Evolutionary conservation across 2,113 vertebrate genomes (phyloP).

Genomic region (Crotophaga sulcirostris): DNA sequence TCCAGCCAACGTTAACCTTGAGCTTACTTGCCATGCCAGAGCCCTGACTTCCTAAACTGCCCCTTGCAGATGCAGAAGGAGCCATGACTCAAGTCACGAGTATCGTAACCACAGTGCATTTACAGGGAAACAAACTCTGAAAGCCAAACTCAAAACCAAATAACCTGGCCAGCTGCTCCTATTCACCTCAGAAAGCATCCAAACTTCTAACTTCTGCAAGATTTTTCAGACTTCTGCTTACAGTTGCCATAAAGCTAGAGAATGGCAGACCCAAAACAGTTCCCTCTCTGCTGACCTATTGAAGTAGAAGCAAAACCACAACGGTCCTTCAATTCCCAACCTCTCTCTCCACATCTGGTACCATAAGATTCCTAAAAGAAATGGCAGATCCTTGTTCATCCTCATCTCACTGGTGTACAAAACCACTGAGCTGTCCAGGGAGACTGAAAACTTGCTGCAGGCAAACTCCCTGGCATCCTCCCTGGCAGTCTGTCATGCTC

Average conservation of each 20-base stretch:
- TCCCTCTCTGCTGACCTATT: neutral
- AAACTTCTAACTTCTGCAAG: neutral
- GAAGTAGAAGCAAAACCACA: neutral
- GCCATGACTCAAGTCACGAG: neutral
- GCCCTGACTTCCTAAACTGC: neutral
- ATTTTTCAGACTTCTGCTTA: neutral
- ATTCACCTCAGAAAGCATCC: neutral
- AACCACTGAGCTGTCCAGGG: neutral
- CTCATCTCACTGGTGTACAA: neutral
- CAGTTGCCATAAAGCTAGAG: neutral
- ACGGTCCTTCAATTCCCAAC: neutral
- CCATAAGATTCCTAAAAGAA: neutral
- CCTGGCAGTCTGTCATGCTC: neutral
- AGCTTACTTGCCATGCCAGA: neutral
- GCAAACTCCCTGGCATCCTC: neutral
- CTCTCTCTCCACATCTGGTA: neutral
- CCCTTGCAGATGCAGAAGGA: neutral
- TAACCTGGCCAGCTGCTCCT: neutral
- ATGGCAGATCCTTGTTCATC: neutral
- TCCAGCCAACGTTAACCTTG: neutral
- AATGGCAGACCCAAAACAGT: neutral
- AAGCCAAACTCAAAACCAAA: neutral
- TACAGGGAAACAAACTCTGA: neutral
- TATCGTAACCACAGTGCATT: neutral
- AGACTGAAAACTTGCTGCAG: neutral